Evolutionary conservation across 2,888 invertebrate species (phyloP).

Genomic region (Athalia cordata): DNA sequence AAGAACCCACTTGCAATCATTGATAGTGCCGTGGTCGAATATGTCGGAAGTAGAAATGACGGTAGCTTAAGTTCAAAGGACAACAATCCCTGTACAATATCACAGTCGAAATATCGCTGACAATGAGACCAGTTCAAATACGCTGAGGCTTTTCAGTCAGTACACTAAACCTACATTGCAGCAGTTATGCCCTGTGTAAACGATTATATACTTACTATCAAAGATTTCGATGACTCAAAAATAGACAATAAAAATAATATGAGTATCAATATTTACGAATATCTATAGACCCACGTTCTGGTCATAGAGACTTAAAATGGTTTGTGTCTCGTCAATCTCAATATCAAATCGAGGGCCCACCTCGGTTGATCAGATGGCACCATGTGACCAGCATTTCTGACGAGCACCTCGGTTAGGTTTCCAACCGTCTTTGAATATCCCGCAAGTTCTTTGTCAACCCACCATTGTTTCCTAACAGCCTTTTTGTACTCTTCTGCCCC

Average conservation of each 20-base stretch:
- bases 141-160: too few species aligned
- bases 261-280: conserved; percentile 1
- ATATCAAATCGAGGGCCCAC: conserved; percentile 73
- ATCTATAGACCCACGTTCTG: neutral
- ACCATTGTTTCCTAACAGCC: conserved; percentile 71
- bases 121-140: too few species aligned
- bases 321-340: conserved; percentile 68
- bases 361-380: conserved; percentile 74
- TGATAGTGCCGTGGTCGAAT: too few species aligned
- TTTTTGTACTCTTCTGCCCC: conserved; percentile 71
- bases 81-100: too few species aligned
- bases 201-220: too few species aligned
- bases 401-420: conserved; percentile 71
- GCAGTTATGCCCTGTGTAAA: too few species aligned
- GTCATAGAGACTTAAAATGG: conserved; percentile 55
- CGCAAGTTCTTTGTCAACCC: conserved; percentile 69
- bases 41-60: too few species aligned
- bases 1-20: too few species aligned
- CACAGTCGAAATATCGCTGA: too few species aligned
- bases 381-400: conserved; percentile 75
- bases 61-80: too few species aligned
- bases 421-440: conserved; percentile 71
- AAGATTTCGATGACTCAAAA: too few species aligned
- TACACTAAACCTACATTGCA: too few species aligned
- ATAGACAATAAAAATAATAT: neutral